These are phyloP conservation scores for Nesoenas mayeri DNA, from an alignment of 2,113 vertebrate genomes.

Conservation along the genomic window DNA sequence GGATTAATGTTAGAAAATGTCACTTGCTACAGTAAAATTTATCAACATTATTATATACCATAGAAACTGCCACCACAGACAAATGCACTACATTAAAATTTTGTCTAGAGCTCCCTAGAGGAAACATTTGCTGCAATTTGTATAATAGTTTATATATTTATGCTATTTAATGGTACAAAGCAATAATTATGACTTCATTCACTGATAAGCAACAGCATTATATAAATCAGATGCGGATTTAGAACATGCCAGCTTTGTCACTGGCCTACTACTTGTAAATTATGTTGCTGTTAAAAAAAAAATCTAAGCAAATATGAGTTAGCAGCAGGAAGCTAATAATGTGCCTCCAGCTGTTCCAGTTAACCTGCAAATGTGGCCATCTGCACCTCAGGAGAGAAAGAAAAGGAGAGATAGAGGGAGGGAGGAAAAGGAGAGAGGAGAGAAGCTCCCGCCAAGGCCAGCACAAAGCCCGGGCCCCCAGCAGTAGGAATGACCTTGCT, in stretches of 20 bases:
- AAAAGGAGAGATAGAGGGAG: constrained; percentile 73
- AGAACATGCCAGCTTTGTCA: constrained; percentile 82
- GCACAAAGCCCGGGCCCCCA: constrained; percentile 69
- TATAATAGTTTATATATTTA: constrained; percentile 87
- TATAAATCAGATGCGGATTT: constrained; percentile 82
- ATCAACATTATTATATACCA: constrained; percentile 88
- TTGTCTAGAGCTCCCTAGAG: constrained; percentile 85
- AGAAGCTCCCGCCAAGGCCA: constrained; percentile 49
- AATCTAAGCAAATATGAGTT: constrained; percentile 94
- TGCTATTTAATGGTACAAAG: constrained; percentile 86
- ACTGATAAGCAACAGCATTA: constrained; percentile 79
- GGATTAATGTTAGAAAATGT: constrained; percentile 84
- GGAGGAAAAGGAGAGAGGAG: constrained; percentile 56
- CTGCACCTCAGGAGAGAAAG: constrained; percentile 92
- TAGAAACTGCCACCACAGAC: constrained; percentile 86
- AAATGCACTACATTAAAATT: constrained; percentile 86
- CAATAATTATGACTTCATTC: constrained; percentile 86
- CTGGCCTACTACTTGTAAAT: constrained; percentile 85
- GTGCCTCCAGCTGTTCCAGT: constrained; percentile 99
- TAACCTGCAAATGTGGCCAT: constrained; percentile 99
- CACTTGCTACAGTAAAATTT: constrained; percentile 83
- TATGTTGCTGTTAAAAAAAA: constrained; percentile 85
- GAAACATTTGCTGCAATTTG: constrained; percentile 79
- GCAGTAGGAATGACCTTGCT: constrained; percentile 86
- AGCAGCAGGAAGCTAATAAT: constrained; percentile 99